phyloP scores from a whole-genome alignment of 1,140 invertebrate genomes.

The Brachionus rubens region DNA sequence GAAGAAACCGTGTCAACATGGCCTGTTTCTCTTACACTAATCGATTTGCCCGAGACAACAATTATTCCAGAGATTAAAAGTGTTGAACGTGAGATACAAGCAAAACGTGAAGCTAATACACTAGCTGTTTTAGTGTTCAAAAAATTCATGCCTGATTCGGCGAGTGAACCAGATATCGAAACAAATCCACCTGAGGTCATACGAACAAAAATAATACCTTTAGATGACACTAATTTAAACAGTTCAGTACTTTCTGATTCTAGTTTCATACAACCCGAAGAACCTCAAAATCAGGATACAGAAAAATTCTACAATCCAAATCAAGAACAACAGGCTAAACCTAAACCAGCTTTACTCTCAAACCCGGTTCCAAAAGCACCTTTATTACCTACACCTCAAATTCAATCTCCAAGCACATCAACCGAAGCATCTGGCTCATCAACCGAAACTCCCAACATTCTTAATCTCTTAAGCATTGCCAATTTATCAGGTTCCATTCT shows the following conservation, averaged over 20 bases:
- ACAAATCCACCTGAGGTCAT: neutral
- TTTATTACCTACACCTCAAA: neutral
- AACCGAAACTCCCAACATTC: neutral
- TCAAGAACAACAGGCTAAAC: neutral
- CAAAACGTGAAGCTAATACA: constrained; percentile 9
- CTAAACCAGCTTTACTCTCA: neutral
- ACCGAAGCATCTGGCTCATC: neutral
- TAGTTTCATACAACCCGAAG: neutral
- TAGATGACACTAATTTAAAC: constrained; percentile 1
- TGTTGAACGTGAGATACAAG: constrained; percentile 21
- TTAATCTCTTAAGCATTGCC: constrained; percentile 2
- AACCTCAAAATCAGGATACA: neutral
- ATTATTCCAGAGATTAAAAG: constrained; percentile 13
- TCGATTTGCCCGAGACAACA: constrained; percentile 33
- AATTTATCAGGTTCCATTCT: neutral
- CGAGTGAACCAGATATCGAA: constrained; percentile 29
- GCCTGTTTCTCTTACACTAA: neutral
- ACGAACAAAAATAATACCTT: neutral
- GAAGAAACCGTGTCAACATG: neutral
- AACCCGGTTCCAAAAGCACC: constrained; percentile 4
- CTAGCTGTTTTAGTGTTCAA: constrained; percentile 38
- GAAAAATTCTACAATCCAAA: constrained; percentile 1
- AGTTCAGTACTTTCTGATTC: neutral
- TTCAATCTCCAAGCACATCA: neutral
- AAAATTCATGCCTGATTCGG: constrained; percentile 43